Conservation (phyloP, 1,140 invertebrate genomes). For the Papilio xuthus region DNA sequence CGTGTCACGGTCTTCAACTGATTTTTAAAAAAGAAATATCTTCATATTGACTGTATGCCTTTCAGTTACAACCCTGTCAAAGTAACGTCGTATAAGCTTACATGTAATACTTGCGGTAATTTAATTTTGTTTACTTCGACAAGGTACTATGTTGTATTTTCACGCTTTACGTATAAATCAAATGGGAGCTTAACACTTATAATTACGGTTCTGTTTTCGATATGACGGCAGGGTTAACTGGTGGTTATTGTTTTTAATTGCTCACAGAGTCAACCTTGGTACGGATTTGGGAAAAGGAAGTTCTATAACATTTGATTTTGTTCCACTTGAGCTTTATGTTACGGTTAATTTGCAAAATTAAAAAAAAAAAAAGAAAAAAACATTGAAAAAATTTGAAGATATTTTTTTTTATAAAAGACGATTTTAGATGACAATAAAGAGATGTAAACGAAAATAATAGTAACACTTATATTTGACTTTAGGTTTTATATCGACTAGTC, state of each 20-base stretch:
- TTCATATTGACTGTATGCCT: slow-evolving; percentile 48
- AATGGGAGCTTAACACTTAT: slow-evolving; percentile 44
- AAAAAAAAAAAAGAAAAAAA: too few species aligned
- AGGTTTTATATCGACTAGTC: too few species aligned
- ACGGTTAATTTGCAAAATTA: neutral
- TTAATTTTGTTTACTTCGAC: slow-evolving; percentile 37
- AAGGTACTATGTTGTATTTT: slow-evolving; percentile 44
- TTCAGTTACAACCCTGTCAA: slow-evolving; percentile 47
- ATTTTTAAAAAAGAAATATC: slow-evolving; percentile 60
- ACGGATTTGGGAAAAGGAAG: slow-evolving; percentile 31
- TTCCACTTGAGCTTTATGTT: neutral
- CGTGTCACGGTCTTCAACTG: slow-evolving; percentile 60
- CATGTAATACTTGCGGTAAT: slow-evolving; percentile 43
- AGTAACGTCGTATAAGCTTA: slow-evolving; percentile 34
- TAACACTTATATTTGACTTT: too few species aligned
- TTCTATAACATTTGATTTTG: neutral
- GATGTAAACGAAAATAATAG: too few species aligned
- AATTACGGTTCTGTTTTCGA: slow-evolving; percentile 47
- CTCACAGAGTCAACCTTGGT: slow-evolving; percentile 43
- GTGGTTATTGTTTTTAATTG: slow-evolving; percentile 51
- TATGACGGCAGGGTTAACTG: slow-evolving; percentile 50
- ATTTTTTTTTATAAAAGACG: neutral
- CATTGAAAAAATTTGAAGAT: neutral
- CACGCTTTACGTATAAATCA: slow-evolving; percentile 48
- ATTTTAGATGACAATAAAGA: too few species aligned